These are phyloP conservation scores for Yponomeuta malinellus DNA, from an alignment of 2,888 invertebrate genomes.

Conservation along the genomic window DNA sequence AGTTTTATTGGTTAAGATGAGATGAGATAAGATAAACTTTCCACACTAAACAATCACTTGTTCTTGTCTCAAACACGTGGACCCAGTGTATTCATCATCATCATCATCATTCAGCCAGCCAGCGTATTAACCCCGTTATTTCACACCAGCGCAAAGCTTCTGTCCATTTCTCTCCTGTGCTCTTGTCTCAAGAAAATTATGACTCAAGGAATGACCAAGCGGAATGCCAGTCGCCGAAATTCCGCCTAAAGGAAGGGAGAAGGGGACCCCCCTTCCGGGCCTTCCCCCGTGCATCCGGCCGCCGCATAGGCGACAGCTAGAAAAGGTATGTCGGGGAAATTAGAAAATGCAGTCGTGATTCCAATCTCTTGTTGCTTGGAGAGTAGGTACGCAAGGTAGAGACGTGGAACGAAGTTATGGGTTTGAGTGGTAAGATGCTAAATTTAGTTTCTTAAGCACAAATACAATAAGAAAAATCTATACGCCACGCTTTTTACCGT, in stretches of 20 bases:
- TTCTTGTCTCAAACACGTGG: too few relatives aligned
- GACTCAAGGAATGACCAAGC: conserved; percentile 68
- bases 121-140: too few relatives aligned
- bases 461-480: too few relatives aligned
- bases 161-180: conserved; percentile 21
- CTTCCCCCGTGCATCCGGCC: conserved; percentile 5
- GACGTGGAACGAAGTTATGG: neutral
- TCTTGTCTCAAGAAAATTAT: conserved; percentile 45
- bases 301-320: conserved; percentile 25
- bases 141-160: neutral
- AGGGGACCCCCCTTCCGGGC: conserved; percentile 20
- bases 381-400: neutral
- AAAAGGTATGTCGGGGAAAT: conserved; percentile 51
- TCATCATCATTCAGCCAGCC: too few relatives aligned
- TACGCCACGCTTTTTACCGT: too few relatives aligned
- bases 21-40: too few relatives aligned
- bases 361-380: conserved; percentile 10
- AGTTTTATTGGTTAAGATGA: too few relatives aligned
- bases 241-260: conserved; percentile 33
- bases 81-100: too few relatives aligned
- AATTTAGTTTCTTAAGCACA: too few relatives aligned
- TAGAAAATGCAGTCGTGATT: conserved; percentile 45
- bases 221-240: conserved; percentile 59
- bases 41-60: too few relatives aligned
- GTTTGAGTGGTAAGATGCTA: neutral